Percentiles rank a stretch among this genome's conserved stretches.
Conservation (phyloP, 2,113 vertebrate species). For the Dasypus novemcinctus region DNA sequence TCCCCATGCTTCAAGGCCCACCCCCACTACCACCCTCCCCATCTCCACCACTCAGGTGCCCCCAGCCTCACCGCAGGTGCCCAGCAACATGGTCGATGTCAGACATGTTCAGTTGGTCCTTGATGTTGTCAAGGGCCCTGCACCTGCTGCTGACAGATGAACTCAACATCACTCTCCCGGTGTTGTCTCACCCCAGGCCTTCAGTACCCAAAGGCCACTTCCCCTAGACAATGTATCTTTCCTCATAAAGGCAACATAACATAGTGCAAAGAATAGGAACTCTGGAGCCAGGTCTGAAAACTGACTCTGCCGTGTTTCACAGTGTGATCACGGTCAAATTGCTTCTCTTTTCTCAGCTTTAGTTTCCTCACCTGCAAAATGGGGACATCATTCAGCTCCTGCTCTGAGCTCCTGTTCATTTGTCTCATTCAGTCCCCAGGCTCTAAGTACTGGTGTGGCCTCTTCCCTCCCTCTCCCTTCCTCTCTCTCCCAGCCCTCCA, state of each 20-base stretch:
- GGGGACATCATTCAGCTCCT: not conserved
- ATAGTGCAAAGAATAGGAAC: not conserved
- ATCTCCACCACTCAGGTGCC: not conserved
- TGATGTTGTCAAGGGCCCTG: conserved; percentile 83
- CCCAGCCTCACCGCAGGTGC: conserved; percentile 84
- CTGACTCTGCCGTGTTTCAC: not conserved
- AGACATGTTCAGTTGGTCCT: conserved; percentile 84
- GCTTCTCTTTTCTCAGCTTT: not conserved
- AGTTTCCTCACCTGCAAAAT: too few relatives aligned
- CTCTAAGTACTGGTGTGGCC: not conserved
- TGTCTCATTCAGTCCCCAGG: not conserved
- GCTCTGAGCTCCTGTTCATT: not conserved
- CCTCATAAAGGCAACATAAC: not conserved
- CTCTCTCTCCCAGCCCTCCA: not conserved
- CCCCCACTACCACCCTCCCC: not conserved
- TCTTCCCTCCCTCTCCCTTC: not conserved
- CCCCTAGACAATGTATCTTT: conserved; percentile 3
- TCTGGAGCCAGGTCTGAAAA: not conserved
- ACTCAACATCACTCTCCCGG: not conserved
- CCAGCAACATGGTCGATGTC: conserved; percentile 85
- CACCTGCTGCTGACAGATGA: conserved; percentile 59
- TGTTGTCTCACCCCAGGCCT: not conserved
- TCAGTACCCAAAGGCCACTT: conserved; percentile 25
- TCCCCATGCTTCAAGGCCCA: not conserved
- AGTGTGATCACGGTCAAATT: not conserved